Percentiles rank a stretch among this genome's conserved stretches.
Evolutionary conservation across 2,113 vertebrate species (phyloP).

Genomic region (Gadus chalcogrammus): DNA sequence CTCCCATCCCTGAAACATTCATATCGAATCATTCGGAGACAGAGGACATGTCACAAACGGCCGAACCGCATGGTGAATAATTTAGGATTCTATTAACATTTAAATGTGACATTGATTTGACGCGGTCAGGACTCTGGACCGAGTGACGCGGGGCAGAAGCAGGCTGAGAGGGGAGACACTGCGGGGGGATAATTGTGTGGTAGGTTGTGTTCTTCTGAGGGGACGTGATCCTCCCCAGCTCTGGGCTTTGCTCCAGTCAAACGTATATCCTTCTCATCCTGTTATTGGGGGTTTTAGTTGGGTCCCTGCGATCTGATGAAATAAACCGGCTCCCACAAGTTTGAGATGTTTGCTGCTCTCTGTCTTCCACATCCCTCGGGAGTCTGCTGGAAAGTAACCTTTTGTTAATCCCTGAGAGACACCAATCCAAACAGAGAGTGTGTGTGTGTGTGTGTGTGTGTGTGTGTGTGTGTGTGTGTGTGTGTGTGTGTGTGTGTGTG

Average conservation of each 20-base stretch:
- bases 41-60: conserved; percentile 64
- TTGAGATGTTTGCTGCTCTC: conserved; percentile 3
- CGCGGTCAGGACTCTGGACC: conserved; percentile 48
- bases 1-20: conserved; percentile 56
- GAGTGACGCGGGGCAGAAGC: conserved; percentile 43
- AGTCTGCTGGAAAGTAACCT: conserved; percentile 68
- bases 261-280: too few species aligned
- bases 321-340: conserved; percentile 6
- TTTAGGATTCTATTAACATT: conserved; percentile 78
- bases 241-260: conserved; percentile 2
- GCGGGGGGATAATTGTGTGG: conserved; percentile 33
- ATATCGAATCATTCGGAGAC: conserved; percentile 57
- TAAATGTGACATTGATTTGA: conserved; percentile 77
- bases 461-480: conserved; percentile 12
- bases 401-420: conserved; percentile 82
- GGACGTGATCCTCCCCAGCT: not conserved
- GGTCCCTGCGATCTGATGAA: not conserved
- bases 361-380: conserved; percentile 36
- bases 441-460: conserved; percentile 11
- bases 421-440: conserved; percentile 69
- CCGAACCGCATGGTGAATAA: conserved; percentile 71
- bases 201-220: conserved; percentile 28
- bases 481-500: conserved; percentile 15
- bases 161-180: conserved; percentile 28
- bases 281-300: too few species aligned